Evolutionary conservation across 2,888 invertebrate genomes (phyloP), one percentile per base, ranked within the genome.

Genomic region (Brachyptera risi): DNA sequence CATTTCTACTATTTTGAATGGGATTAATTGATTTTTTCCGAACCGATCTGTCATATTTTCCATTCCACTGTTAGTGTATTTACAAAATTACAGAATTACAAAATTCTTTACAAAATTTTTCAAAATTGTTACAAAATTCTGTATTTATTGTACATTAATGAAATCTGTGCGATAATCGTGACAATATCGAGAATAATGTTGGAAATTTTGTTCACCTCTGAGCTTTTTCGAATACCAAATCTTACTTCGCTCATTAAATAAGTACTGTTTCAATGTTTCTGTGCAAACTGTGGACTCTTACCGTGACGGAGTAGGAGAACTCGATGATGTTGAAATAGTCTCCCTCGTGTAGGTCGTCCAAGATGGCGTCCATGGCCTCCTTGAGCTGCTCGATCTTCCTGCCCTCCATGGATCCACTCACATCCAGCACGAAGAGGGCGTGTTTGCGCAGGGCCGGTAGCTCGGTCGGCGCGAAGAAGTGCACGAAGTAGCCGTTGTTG

Each of bases 341-440:
- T 7, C 70, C 69, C 1, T 67, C 47, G 11, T 70, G 67, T 35
- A 79, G 70, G 56, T 74, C 71, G 26, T 68, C 68, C 26, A 79
- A 67, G 51, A 78, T 77, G 4, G 70, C 68, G 19, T 65, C 61
- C 75, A 78, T 76, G 3, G 78, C 75, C 3, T 71, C 68, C 63
- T 72, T 71, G 1, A 76, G 68, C 64, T 79, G 77, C 51, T 69
- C 65, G 1, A 79, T 71, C 68, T 78, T 79, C 35, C 68, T 63
- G 1, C 78, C 79, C 5, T 63, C 60, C 80, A 80, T 81, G n/a
- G 80, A 80, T 0, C 79, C 78, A 58, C 78, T 78, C 7, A 75
- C 71, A 66, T 81, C 80, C 60, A 81, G 68, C 7, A 80, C 75
- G 67, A 81, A 81, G 4, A 79, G 69, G 3, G 80, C 76, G 65